Evolutionary conservation across 2,113 vertebrate species (phyloP), one percentile per base, ranked within the genome.

Genomic region (Scartelaos histophorus): DNA sequence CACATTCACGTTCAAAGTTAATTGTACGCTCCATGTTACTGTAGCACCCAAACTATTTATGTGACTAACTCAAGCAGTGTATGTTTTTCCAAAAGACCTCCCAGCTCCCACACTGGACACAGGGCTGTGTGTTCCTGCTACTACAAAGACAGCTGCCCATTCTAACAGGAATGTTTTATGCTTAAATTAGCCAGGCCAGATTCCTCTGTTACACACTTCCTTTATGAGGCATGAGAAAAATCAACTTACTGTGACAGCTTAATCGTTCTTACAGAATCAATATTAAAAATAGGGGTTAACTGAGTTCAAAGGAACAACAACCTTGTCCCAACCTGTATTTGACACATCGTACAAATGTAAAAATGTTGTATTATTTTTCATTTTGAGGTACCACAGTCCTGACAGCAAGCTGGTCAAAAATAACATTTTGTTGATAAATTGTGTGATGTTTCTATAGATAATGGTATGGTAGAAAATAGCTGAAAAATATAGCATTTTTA

Each of bases 91-190:
- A 76, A 35, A 21, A 58, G 15, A 11, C 66, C 6, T 57, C 29
- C 64, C 57, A 16, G 57, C 17, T 67, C 69, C 58, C 49, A 12
- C 64, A 22, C 65, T 46, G 46, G 24, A 75, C 60, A 60, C 17
- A 6, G 2, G 57, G 21, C 62, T 72, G 73, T 62, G 49, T 66
- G 67, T 79, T 85, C 76, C 62, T 85, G 53, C 53, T 57, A 77
- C 71, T 74, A 83, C 82, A 90, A 89, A 89, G 85, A 80, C 88
- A 91, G 88, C 88, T 90, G 87, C n/a, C 76, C 85, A 51, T 86
- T 84, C 83, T 83, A 82, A 78, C 47, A 10, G 29, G 24, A 53
- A 70, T 84, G 78, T 74, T 85, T 86, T 70, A 81, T 85, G 87
- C 88, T 70, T 73, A 90, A 89, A 85, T 90, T 89, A 91, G 88